Conservation (phyloP, 92 coral and sea anemone genomes). For the Porites cylindrica region DNA sequence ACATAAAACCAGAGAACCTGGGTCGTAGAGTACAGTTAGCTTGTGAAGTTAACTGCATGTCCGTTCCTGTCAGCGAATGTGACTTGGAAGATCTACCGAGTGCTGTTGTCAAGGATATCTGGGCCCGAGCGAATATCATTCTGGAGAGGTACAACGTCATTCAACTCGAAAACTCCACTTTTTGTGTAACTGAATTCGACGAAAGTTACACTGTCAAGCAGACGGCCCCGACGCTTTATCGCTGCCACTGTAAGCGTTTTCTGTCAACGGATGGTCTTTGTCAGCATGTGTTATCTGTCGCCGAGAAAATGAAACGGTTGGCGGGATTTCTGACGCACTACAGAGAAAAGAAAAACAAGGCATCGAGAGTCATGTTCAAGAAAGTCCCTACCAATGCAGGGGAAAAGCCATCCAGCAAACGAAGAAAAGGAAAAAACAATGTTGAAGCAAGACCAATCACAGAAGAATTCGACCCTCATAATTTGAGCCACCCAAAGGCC, state of each 20-base stretch:
- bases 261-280: constrained; percentile 40
- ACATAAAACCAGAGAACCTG: too few species aligned
- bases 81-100: too few species aligned
- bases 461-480: constrained; percentile 13
- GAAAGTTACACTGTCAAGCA: constrained; percentile 15
- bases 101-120: constrained; percentile 1
- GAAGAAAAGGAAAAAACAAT: constrained; percentile 61
- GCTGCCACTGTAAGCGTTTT: constrained; percentile 5
- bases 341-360: constrained; percentile 23
- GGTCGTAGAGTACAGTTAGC: too few species aligned
- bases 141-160: constrained; percentile 28
- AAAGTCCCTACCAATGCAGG: constrained; percentile 35
- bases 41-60: too few species aligned
- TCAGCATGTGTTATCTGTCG: constrained; percentile 44
- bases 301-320: constrained; percentile 32
- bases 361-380: constrained; percentile 26
- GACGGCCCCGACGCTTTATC: not conserved
- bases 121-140: constrained; percentile 20
- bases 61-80: too few species aligned
- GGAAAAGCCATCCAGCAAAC: constrained; percentile 55
- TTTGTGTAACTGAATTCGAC: constrained; percentile 7
- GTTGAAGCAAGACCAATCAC: constrained; percentile 46
- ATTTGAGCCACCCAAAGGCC: constrained; percentile 53
- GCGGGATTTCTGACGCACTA: constrained; percentile 33
- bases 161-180: constrained; percentile 7